phyloP scores from a whole-genome alignment of 2,888 invertebrate species.

The Idaea aversata region DNA sequence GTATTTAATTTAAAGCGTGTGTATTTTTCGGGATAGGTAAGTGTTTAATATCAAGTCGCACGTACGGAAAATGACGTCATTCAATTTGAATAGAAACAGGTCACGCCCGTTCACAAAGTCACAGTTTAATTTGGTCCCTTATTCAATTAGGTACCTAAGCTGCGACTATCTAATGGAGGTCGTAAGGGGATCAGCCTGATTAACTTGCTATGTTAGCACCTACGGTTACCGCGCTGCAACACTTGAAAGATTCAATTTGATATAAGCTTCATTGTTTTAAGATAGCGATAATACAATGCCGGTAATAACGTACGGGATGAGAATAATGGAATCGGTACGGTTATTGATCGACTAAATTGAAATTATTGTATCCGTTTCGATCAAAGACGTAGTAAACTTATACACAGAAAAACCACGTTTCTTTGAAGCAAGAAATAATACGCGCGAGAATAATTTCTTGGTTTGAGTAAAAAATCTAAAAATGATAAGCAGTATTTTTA shows the following conservation, averaged over 20 bases:
- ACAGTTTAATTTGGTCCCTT: slow-evolving; percentile 74
- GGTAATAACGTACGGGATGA: slow-evolving; percentile 18
- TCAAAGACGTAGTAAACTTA: neutral
- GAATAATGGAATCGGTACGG: slow-evolving; percentile 13
- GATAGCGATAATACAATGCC: slow-evolving; percentile 24
- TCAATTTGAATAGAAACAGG: slow-evolving; percentile 78
- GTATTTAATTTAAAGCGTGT: slow-evolving; percentile 47
- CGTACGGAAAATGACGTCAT: slow-evolving; percentile 49
- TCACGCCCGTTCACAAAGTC: slow-evolving; percentile 50
- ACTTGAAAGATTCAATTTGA: slow-evolving; percentile 48
- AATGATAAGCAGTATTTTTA: too few relatives aligned
- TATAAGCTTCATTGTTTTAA: slow-evolving; percentile 28
- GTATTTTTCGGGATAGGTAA: slow-evolving; percentile 55
- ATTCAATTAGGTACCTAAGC: slow-evolving; percentile 74
- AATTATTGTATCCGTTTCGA: neutral
- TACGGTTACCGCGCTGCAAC: slow-evolving; percentile 36
- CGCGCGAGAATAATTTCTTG: too few relatives aligned
- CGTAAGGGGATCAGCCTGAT: slow-evolving; percentile 72
- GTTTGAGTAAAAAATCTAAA: too few relatives aligned
- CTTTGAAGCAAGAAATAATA: too few relatives aligned
- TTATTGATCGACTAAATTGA: slow-evolving; percentile 6
- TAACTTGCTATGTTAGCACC: slow-evolving; percentile 70
- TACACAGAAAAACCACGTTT: too few relatives aligned
- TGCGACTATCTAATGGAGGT: slow-evolving; percentile 70
- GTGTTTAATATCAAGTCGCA: slow-evolving; percentile 51